Evolutionary conservation across 2,797 vertebrate genomes (phyloP), one percentile per base, ranked within the genome.

Genomic region (Danionella dracula): DNA sequence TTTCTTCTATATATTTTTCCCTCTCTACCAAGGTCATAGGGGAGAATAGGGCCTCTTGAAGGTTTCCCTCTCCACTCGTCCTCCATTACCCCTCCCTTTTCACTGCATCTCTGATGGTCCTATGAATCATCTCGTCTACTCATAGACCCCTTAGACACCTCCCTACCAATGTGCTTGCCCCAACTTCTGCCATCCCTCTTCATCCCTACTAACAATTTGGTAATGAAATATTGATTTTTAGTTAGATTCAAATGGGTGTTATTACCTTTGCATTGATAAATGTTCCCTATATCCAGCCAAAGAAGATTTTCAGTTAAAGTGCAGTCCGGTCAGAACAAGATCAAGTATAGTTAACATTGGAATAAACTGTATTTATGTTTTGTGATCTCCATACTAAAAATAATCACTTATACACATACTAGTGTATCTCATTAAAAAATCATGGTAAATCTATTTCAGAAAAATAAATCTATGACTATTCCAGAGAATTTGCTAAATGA

Each of bases 171-270:
- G 83, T 90, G 88, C 90, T 92, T 83, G 89, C 89, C 88, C 88
- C 85, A 88, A 94, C 94, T 94, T 95, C 92, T 92, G 86, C 93
- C 89, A 99, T 99, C 93, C 94, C 93, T 99, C 97, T 99, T 99
- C 96, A 99, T 99, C 97, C 94, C 91, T 85, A 81, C 93, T 97
- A 98, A 99, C 96, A 99, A 99, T 98, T 99, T 99, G 95, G 96
- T 99, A 99, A 99, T 99, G 97, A 99, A 99, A 99, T 98, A 99
- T 99, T 98, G 97, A 99, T 99, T 99, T 99, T 98, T 99, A 94
- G 95, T 99, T 99, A 99, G 96, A 99, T 98, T 98, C 94, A 99
- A 97, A 99, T 98, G 93, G 96, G 96, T 96, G 94, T 97, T 98
- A 97, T 99, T 98, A 98, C 95, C 93, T 99, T 99, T 99, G 95